Evolutionary conservation across 2,888 invertebrate genomes (phyloP), one percentile per base, ranked within the genome.

Genomic region (Agonopterix arenella): DNA sequence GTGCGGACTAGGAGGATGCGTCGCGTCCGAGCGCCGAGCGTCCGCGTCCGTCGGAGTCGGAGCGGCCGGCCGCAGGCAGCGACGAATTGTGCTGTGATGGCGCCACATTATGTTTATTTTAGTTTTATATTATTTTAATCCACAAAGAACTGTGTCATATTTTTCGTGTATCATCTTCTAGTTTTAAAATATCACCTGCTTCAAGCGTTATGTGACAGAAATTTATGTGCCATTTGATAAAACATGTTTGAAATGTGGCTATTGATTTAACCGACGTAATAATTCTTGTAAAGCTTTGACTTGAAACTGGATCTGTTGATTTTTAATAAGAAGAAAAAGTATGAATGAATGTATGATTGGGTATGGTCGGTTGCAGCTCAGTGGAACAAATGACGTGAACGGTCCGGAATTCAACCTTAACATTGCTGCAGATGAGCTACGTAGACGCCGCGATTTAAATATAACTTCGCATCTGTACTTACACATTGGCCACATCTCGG

Each of bases 351-450:
- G 18, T 18, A 18, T 16, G 16, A 38, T 10, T 9, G 38, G 38
- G 10, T 38, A n/a, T 9, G 40, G 10, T n/a, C 40, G n/a, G 10
- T n/a, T 40, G n/a, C 40, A 40, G 40, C 10, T n/a, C 10, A 40
- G 40, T 72, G 61, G 53, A 61, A 62, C 58, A 52, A 55, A 62
- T 85, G 85, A 85, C 85, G 86, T 72, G 76, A 73, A 60, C 73
- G 61, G 69, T 74, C 55, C 66, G 84, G 86, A 84, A 86, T 86
- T 84, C 80, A 84, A 84, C 84, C 85, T 86, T 84, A 86, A 83
- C 86, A 84, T 86, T 85, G 72, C 70, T 68, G 74, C 77, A 74
- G 79, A 82, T 80, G 80, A 80, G 75, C 76, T 66, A 61, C 66
- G 64, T 68, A 64, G 64, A 68, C 61, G 73, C 70, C 68, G 66